Evolutionary conservation across 2,888 invertebrate species (phyloP).

Genomic region (Hirtodrosophila trivittata): DNA sequence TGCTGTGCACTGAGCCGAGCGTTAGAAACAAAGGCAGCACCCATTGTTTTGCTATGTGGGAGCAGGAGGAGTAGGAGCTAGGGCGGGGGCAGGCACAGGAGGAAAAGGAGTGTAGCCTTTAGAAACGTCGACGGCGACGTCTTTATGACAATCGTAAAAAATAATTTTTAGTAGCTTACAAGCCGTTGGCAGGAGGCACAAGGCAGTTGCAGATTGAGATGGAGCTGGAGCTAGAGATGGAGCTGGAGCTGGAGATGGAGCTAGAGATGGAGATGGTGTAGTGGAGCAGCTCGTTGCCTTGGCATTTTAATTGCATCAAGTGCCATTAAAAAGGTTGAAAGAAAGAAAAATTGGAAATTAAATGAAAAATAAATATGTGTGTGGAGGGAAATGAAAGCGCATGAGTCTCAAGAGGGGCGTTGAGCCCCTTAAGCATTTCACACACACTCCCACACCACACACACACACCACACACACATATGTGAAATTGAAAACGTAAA

Average conservation of each 20-base stretch:
- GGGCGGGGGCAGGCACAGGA: not conserved
- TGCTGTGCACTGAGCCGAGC: conserved; percentile 20
- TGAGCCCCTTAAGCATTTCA: conserved; percentile 27
- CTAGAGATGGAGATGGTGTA: conserved; percentile 3
- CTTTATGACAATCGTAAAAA: conserved; percentile 79
- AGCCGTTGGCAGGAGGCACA: conserved; percentile 41
- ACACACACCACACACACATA: conserved; percentile 10
- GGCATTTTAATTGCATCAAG: conserved; percentile 76
- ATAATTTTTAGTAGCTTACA: conserved; percentile 76
- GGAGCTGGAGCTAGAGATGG: not conserved
- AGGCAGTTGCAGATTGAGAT: conserved; percentile 3
- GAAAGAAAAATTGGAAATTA: conserved; percentile 70
- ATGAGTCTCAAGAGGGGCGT: not conserved
- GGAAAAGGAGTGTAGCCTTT: conserved; percentile 6
- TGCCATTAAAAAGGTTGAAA: conserved; percentile 67
- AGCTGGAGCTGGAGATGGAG: conserved; percentile 7
- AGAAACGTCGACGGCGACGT: conserved; percentile 55
- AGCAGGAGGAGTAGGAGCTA: conserved; percentile 13
- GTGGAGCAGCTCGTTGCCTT: conserved; percentile 47
- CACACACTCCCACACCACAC: conserved; percentile 15
- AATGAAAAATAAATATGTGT: conserved; percentile 68
- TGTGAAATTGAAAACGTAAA: conserved; percentile 59
- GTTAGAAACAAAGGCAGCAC: conserved; percentile 46
- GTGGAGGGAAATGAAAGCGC: conserved; percentile 2
- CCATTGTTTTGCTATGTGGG: conserved; percentile 49